Evolutionary conservation across 2,797 vertebrate species (phyloP), one percentile per base, ranked within the genome.

Genomic region (Denticeps clupeoides): DNA sequence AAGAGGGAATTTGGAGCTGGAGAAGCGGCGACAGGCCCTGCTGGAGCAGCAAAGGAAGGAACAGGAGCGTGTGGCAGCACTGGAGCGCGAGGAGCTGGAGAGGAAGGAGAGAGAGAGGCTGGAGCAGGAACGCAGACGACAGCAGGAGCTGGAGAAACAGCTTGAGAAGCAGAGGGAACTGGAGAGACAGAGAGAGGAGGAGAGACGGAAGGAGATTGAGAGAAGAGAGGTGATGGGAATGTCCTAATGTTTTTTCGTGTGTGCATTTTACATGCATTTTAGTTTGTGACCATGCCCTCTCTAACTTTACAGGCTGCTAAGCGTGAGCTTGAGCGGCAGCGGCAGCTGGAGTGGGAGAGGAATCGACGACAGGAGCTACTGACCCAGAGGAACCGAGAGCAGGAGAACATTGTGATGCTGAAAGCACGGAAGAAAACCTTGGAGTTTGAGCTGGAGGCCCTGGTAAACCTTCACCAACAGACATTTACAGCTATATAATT

Each of bases 401-500:
- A 97, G 77, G 94, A 97, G 72, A 89, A 91, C 58, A 96, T 97
- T 10, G 92, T 93, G 52, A 80, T 93, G 41, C 81, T 99, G 32
- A 97, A 92, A 72, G 91, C 93, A 12, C 87, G 92, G 77, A 97
- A 94, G 72, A 97, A 97, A 73, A 97, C 93, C 1, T 76, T 97
- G 53, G 94, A 99, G 73, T 95, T 99, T 49, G 93, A 99, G 60
- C 74, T 99, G 64, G 94, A 99, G 65, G 90, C 92, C 41, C 78
- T 99, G 57, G 93, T 97, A 23, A 22, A 72, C 65, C 23, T 13
- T 45, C 33, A 29, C 7, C 25, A 22, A 37, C 31, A 43, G 9
- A 23, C 12, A 32, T 8, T 9, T 2, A 22, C 38, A 22, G 9
- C 12, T 9, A 38, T 3, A 8, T 19, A 15, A 3, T n/a, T 32